Evolutionary conservation across 2,888 invertebrate genomes (phyloP), one percentile per base, ranked within the genome.

Genomic region (Ectemnius lituratus): DNA sequence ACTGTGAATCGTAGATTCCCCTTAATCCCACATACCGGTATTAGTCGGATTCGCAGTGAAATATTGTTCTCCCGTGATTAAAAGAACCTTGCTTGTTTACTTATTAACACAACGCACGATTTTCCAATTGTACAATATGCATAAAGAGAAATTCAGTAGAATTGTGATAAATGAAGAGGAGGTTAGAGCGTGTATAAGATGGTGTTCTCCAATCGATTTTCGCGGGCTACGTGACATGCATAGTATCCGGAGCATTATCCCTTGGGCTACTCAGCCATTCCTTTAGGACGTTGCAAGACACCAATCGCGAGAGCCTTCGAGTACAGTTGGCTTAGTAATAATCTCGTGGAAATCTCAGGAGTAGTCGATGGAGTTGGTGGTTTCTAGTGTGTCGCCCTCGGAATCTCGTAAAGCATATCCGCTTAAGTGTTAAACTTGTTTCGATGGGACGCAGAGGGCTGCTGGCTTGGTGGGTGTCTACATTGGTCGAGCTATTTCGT

Each of bases 341-440:
- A 16, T 52, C 52, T 13, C 16, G 37, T 1, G n/a, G 16, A 52
- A 16, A 52, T 52, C 37, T 52, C 14, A 4, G 52, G 52, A 14
- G 52, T 16, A 52, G 52, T 16, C 14, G 52, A 4, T 5, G 52
- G 11, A 52, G 37, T 52, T 14, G n/a, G 16, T 16, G 52, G 5
- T 6, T 52, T 52, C 16, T 8, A 16, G 5, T 16, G 16, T 5
- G 11, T 66, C 63, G 62, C 60, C 69, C 62, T n/a, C 27, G 23
- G 18, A 13, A 0, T n/a, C 28, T 28, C 28, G 61, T 63, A 64
- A 67, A 67, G 57, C 64, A 63, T 47, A 60, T 61, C 56, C 46
- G 57, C 57, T 63, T 69, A 76, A 73, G 61, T 52, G 71, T 69
- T 61, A 47, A 57, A 62, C 56, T 64, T 70, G 71, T 65, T 67